These are phyloP conservation scores for Bathynomus jamesi DNA, from an alignment of 1,140 invertebrate genomes.

Conservation along the genomic window DNA sequence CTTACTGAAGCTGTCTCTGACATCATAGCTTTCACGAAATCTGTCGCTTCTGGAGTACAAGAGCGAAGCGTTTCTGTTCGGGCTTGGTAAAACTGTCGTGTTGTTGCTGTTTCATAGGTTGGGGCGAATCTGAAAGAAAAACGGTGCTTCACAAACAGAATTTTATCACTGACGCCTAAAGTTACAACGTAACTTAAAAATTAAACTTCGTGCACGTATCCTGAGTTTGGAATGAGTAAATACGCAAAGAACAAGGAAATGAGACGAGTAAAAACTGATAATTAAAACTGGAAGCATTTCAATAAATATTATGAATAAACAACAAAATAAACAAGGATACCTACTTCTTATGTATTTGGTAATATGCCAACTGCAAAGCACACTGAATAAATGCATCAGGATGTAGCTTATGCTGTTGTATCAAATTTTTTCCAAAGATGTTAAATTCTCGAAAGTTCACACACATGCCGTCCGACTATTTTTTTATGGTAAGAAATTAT, in stretches of 20 bases:
- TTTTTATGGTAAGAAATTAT: too few species aligned
- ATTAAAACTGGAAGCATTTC: background rate
- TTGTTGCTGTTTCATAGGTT: slow-evolving; percentile 98
- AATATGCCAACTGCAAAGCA: slow-evolving; percentile 56
- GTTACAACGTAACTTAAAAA: background rate
- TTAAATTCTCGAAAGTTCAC: slow-evolving; percentile 43
- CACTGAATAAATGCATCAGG: slow-evolving; percentile 59
- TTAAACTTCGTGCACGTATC: background rate
- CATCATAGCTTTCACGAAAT: slow-evolving; percentile 82
- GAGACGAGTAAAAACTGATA: background rate
- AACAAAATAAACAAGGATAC: slow-evolving; percentile 5
- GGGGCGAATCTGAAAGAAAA: slow-evolving; percentile 54
- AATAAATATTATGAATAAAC: background rate
- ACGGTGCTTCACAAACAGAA: background rate
- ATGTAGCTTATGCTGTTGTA: slow-evolving; percentile 48
- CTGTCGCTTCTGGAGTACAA: slow-evolving; percentile 81
- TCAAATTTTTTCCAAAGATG: slow-evolving; percentile 50
- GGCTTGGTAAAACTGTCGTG: slow-evolving; percentile 87
- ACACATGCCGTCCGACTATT: slow-evolving; percentile 44
- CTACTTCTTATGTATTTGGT: slow-evolving; percentile 46
- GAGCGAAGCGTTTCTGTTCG: slow-evolving; percentile 95
- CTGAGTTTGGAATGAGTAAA: background rate
- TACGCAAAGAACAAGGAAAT: background rate
- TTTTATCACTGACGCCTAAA: background rate
- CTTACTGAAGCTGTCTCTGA: slow-evolving; percentile 45